Base-by-base conservation (phyloP, 2,888 invertebrate genomes). In the Hedychridium roseum region DNA sequence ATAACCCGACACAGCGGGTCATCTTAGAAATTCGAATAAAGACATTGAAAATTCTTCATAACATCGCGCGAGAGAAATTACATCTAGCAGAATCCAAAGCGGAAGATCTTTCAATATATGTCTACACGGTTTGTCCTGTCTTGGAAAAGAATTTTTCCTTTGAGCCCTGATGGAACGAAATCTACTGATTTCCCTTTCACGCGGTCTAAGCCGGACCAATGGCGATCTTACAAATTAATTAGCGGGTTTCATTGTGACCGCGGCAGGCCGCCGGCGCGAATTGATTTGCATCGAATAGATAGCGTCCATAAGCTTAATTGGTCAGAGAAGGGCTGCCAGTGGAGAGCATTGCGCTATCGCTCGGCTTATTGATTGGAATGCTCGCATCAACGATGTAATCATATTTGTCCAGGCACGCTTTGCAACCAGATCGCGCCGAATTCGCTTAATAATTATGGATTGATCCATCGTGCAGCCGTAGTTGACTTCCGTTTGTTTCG, bases 401-500 rank as follows among this genome's bases (percentile, higher is more conserved):
- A 61, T 61, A 60, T 60, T 60, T 60, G 60, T 61, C 50, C 60
- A 61, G 60, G 58, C 51, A 61, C 50, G 60, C 60, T 61, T 57
- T 57, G 52, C 49, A 55, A 49, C 17, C 11, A 20, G 47, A 44
- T 52, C 59, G 54, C 55, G 41, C 55, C 58, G 49, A 52, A 61
- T 60, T 61, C 61, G 60, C 61, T 57, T 60, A 60, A 60, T 60
- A 60, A 60, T 60, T 60, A 60, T 61, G 57, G 60, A 60, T 60
- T 60, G 60, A 60, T 60, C 60, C n/a, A n/a, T n/a, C n/a, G n/a
- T n/a, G n/a, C n/a, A n/a, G n/a, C n/a, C n/a, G n/a, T n/a, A n/a
- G n/a, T n/a, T n/a, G n/a, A n/a, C n/a, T n/a, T n/a, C n/a, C n/a
- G n/a, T n/a, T n/a, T n/a, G n/a, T n/a, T n/a, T n/a, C n/a, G n/a